A percentile compares a stretch with the other conserved stretches of the same genome.
These are phyloP conservation scores for Lepisosteus oculatus DNA, from an alignment of 2,113 vertebrate genomes.

Conservation along the genomic window DNA sequence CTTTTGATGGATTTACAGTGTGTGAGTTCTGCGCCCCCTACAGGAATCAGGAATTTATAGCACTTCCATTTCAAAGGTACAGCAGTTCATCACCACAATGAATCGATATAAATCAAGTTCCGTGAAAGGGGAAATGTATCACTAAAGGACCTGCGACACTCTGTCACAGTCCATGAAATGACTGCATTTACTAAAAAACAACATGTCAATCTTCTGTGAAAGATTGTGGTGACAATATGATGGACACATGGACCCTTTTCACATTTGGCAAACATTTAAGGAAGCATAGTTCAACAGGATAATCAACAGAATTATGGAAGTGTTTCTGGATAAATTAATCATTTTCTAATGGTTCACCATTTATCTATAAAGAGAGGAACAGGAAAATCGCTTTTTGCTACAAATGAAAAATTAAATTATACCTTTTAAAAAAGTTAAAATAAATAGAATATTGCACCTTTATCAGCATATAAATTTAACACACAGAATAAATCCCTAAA, in stretches of 20 bases:
- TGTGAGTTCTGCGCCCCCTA: background rate
- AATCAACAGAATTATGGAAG: constrained; percentile 37
- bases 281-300: constrained; percentile 65
- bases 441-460: constrained; percentile 73
- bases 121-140: too few species aligned
- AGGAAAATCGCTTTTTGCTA: constrained; percentile 34
- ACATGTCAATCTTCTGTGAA: too few species aligned
- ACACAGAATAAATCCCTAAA: constrained; percentile 53
- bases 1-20: too few species aligned
- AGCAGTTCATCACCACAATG: background rate
- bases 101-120: too few species aligned
- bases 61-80: background rate
- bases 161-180: too few species aligned
- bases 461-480: constrained; percentile 60
- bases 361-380: constrained; percentile 27
- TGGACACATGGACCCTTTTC: constrained; percentile 10
- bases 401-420: constrained; percentile 44
- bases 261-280: constrained; percentile 42
- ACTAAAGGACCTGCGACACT: too few species aligned
- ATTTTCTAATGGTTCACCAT: constrained; percentile 28
- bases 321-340: constrained; percentile 55
- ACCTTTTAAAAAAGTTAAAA: constrained; percentile 55
- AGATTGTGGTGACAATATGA: too few species aligned
- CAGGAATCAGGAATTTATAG: constrained; percentile 4
- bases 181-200: too few species aligned